Percentiles rank a stretch among this genome's conserved stretches.
These are phyloP conservation scores for Siniperca scherzeri DNA, from an alignment of 2,797 vertebrate genomes.

Conservation along the genomic window DNA sequence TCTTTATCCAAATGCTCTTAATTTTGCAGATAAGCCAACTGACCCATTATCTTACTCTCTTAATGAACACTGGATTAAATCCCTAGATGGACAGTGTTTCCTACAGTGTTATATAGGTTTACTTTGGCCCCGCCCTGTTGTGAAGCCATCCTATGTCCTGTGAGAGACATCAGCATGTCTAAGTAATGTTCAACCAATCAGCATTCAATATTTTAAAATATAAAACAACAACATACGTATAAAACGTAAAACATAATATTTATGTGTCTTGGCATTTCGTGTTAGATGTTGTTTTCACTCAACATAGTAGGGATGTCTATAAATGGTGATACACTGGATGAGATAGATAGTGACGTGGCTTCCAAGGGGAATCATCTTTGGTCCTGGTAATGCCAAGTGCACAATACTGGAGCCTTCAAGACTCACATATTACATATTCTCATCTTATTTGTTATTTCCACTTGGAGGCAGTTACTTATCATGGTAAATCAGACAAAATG, in stretches of 20 bases:
- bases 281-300: neutral
- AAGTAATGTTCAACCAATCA: neutral
- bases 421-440: slow-evolving; percentile 22
- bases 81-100: neutral
- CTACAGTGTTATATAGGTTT: neutral
- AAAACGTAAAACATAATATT: neutral
- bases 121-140: neutral
- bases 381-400: neutral
- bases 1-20: neutral
- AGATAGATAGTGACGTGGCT: neutral
- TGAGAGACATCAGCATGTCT: neutral
- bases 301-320: neutral
- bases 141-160: neutral
- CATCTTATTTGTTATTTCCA: slow-evolving; percentile 23
- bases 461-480: slow-evolving; percentile 30
- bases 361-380: slow-evolving; percentile 14
- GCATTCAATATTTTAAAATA: neutral
- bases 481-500: slow-evolving; percentile 26
- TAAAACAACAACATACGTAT: neutral
- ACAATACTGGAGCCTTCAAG: slow-evolving; percentile 16
- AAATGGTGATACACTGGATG: slow-evolving; percentile 5
- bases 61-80: neutral
- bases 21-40: neutral
- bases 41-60: neutral
- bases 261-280: neutral